Evolutionary conservation across 2,888 invertebrate genomes (phyloP).

Genomic region (Hypsopygia costalis): DNA sequence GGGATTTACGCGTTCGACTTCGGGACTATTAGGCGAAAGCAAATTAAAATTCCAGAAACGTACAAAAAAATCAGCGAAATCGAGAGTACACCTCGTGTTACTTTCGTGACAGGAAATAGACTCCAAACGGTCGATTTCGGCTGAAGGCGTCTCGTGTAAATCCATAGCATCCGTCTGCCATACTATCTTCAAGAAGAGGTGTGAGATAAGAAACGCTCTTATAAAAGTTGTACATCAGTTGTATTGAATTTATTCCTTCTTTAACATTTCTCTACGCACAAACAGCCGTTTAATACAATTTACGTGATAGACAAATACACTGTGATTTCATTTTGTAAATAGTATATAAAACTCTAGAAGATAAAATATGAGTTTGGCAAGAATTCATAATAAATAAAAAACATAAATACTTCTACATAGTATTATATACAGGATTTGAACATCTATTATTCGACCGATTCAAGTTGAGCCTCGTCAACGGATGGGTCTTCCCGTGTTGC

Average conservation of each 20-base stretch:
- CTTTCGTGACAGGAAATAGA: slow-evolving; percentile 77
- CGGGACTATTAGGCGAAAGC: slow-evolving; percentile 67
- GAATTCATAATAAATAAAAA: slow-evolving; percentile 78
- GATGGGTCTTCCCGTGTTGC: slow-evolving; percentile 96
- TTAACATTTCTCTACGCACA: slow-evolving; percentile 72
- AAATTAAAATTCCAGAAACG: slow-evolving; percentile 40
- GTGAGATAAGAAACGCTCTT: slow-evolving; percentile 41
- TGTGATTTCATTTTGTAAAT: slow-evolving; percentile 77
- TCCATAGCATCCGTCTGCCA: neutral
- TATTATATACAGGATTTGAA: slow-evolving; percentile 93
- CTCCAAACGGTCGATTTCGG: slow-evolving; percentile 80
- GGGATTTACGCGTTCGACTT: slow-evolving; percentile 80
- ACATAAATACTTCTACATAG: slow-evolving; percentile 86
- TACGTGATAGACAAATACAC: slow-evolving; percentile 74
- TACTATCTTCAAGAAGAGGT: no score
- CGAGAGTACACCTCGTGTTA: slow-evolving; percentile 69
- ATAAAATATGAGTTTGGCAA: slow-evolving; percentile 80
- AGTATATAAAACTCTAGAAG: slow-evolving; percentile 78
- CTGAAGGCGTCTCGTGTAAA: slow-evolving; percentile 21
- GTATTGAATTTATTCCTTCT: slow-evolving; percentile 73
- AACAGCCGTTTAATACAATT: slow-evolving; percentile 73
- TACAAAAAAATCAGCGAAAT: slow-evolving; percentile 58
- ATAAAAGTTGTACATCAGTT: slow-evolving; percentile 74
- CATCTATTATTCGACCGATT: slow-evolving; percentile 85
- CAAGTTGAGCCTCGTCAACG: slow-evolving; percentile 91